Evolutionary conservation across 2,888 invertebrate species (phyloP).

Genomic region (Ennomos quercinarius): DNA sequence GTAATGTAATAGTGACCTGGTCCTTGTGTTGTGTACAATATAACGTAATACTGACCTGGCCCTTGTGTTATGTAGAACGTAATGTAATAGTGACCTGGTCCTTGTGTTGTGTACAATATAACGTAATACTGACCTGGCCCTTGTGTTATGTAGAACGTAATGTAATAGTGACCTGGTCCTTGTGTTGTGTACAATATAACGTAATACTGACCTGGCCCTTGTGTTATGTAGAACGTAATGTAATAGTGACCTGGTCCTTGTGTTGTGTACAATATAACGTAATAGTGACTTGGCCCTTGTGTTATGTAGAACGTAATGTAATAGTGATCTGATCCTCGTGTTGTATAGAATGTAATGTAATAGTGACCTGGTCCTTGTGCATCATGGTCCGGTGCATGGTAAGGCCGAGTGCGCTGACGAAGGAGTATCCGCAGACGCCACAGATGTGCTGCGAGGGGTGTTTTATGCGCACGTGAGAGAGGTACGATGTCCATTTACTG

Average conservation of each 20-base stretch:
- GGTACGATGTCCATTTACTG: constrained; percentile 78
- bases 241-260: no score
- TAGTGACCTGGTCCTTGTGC: constrained; percentile 69
- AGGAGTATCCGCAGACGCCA: constrained; percentile 76
- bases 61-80: not conserved
- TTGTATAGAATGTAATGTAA: not conserved
- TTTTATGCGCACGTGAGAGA: constrained; percentile 77
- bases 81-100: constrained; percentile 52
- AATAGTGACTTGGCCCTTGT: no score
- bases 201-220: no score
- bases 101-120: constrained; percentile 78
- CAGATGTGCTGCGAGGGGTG: constrained; percentile 79
- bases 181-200: no score
- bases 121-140: no score
- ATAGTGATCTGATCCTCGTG: constrained; percentile 65
- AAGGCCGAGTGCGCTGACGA: constrained; percentile 75
- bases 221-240: no score
- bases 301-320: not conserved
- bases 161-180: no score
- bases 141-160: no score
- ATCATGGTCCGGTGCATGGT: constrained; percentile 76
- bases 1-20: no score
- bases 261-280: no score
- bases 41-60: no score
- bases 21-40: no score